phyloP scores from a whole-genome alignment of 2,888 invertebrate genomes.

The Crossocerus cetratus region DNA sequence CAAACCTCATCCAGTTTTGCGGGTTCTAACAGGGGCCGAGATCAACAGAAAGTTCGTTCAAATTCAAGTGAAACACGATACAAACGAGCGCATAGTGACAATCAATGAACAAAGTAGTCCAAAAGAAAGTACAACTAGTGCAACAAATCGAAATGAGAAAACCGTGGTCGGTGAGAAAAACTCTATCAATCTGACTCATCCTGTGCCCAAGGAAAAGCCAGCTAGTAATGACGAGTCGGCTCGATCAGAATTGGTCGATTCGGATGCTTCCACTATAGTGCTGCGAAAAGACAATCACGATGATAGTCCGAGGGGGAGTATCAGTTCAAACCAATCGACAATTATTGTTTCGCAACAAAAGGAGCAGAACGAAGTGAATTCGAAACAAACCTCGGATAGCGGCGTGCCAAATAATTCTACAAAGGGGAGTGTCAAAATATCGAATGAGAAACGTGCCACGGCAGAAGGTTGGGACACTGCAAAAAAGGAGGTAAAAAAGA shows the following conservation, averaged over 20 bases:
- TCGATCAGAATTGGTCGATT: constrained; percentile 11
- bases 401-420: constrained; percentile 7
- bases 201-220: constrained; percentile 2
- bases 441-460: constrained; percentile 25
- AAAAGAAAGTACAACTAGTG: constrained; percentile 2
- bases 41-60: constrained; percentile 64
- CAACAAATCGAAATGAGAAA: constrained; percentile 16
- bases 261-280: constrained; percentile 44
- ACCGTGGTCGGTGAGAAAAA: constrained; percentile 17
- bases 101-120: constrained; percentile 32
- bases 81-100: constrained; percentile 50
- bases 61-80: constrained; percentile 51
- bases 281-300: constrained; percentile 6
- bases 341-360: constrained; percentile 29
- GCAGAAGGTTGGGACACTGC: constrained; percentile 56
- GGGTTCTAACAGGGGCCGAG: constrained; percentile 66
- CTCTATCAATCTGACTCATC: constrained; percentile 12
- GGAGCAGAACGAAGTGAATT: not conserved
- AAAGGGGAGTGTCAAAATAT: not conserved
- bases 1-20: constrained; percentile 36
- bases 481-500: constrained; percentile 56
- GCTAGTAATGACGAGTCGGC: not conserved
- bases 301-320: not conserved
- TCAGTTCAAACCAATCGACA: constrained; percentile 51
- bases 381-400: not conserved